Conservation (phyloP, 92 coral and sea anemone species). For the Paramuricea clavata region DNA sequence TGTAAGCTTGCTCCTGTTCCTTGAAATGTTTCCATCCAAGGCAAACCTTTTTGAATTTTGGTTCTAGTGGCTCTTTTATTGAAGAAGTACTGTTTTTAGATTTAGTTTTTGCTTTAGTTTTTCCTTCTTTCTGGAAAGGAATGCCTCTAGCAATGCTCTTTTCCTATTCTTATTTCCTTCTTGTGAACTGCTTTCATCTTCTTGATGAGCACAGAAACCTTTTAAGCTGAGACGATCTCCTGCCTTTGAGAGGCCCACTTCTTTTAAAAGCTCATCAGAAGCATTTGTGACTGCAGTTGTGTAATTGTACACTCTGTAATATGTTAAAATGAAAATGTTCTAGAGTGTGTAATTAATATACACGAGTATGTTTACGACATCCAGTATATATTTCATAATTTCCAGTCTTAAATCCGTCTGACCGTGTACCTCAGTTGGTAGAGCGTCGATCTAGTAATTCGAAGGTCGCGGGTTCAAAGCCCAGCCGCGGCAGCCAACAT, state of each 20-base stretch:
- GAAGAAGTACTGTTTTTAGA: slow-evolving; percentile 9
- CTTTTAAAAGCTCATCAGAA: slow-evolving; percentile 53
- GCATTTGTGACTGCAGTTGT: slow-evolving; percentile 61
- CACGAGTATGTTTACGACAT: too few species aligned
- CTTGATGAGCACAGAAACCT: slow-evolving; percentile 64
- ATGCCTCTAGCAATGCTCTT: slow-evolving; percentile 71
- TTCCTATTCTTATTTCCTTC: slow-evolving; percentile 58
- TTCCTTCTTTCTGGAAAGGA: slow-evolving; percentile 69
- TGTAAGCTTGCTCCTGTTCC: slow-evolving; percentile 72
- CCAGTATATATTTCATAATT: too few species aligned
- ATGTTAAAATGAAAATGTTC: too few species aligned
- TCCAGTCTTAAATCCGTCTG: too few species aligned
- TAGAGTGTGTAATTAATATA: too few species aligned
- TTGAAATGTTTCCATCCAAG: slow-evolving; percentile 65
- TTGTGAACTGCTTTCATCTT: slow-evolving; percentile 46
- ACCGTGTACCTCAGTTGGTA: too few species aligned
- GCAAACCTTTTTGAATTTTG: slow-evolving; percentile 42
- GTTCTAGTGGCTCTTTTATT: slow-evolving; percentile 29
- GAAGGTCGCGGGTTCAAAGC: too few species aligned
- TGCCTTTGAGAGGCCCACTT: slow-evolving; percentile 70
- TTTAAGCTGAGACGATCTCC: slow-evolving; percentile 78
- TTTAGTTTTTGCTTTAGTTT: slow-evolving; percentile 16
- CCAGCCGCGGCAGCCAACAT: too few species aligned
- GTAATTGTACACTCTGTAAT: too few species aligned
- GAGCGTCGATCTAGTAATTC: too few species aligned